A percentile compares a stretch with the other conserved stretches of the same genome.
Conservation (phyloP, 2,797 vertebrate species). For the Hippopotamyrus pictus region DNA sequence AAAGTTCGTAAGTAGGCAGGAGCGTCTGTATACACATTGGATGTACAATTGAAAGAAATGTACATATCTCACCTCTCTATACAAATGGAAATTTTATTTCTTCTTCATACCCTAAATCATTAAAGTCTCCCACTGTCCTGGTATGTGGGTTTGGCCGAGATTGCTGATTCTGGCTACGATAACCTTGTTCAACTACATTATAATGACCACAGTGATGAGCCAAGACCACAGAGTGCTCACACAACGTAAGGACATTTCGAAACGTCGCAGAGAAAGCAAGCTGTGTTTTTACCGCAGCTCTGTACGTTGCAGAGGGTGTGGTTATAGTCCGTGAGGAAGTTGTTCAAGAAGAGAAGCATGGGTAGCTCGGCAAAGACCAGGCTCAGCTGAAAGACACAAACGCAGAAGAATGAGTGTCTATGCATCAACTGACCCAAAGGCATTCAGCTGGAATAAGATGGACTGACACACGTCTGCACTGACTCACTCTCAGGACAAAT, state of each 20-base stretch:
- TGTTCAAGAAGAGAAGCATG: constrained; percentile 76
- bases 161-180: background rate
- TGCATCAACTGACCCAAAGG: background rate
- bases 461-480: background rate
- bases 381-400: constrained; percentile 68
- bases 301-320: constrained; percentile 70
- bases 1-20: background rate
- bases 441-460: background rate
- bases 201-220: background rate
- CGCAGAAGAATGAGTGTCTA: background rate
- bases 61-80: background rate
- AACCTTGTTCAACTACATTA: background rate
- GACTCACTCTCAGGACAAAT: background rate
- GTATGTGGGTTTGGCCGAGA: background rate
- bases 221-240: background rate
- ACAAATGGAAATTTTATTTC: background rate
- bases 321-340: constrained; percentile 57
- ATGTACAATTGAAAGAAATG: background rate
- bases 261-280: background rate
- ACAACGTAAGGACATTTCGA: background rate
- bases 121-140: background rate
- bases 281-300: constrained; percentile 67
- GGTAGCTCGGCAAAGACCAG: constrained; percentile 86
- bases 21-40: background rate
- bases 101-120: background rate